Evolutionary conservation across 2,888 invertebrate species (phyloP).

Genomic region (Sarcophaga rosellei): DNA sequence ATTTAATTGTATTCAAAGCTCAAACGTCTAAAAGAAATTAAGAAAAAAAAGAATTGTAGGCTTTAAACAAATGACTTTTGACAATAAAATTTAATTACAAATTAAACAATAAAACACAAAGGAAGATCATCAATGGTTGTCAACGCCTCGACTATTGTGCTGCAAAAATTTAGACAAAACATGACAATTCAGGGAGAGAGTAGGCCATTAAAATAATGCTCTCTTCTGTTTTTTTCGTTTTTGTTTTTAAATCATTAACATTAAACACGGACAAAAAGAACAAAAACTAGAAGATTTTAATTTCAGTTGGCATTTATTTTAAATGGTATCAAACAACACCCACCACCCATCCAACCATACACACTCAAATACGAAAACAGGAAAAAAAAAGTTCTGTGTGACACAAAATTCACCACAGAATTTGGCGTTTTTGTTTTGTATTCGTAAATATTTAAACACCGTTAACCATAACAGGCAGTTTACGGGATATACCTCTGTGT

Average conservation of each 20-base stretch:
- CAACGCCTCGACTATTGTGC: background rate
- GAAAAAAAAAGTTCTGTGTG: too few species aligned
- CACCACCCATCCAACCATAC: background rate
- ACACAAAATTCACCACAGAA: background rate
- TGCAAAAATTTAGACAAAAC: background rate
- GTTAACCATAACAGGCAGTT: slow-evolving; percentile 24
- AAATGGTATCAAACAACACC: background rate
- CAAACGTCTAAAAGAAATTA: too few species aligned
- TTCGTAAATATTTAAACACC: slow-evolving; percentile 17
- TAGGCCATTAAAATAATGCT: slow-evolving; percentile 11
- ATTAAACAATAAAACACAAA: slow-evolving; percentile 14
- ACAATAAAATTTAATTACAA: slow-evolving; percentile 23
- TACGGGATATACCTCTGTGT: background rate
- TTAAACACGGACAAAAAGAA: background rate
- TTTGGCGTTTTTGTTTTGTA: background rate
- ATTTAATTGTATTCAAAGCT: too few species aligned
- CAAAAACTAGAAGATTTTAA: slow-evolving; percentile 11
- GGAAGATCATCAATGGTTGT: background rate
- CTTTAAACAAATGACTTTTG: slow-evolving; percentile 9
- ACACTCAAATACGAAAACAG: background rate
- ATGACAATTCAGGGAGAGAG: background rate
- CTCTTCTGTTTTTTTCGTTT: too few species aligned
- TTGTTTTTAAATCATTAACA: slow-evolving; percentile 6
- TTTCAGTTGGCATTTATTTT: slow-evolving; percentile 22
- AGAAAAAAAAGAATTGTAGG: too few species aligned